These are phyloP conservation scores for Ibycter americanus DNA, from an alignment of 2,797 vertebrate genomes.

Conservation along the genomic window DNA sequence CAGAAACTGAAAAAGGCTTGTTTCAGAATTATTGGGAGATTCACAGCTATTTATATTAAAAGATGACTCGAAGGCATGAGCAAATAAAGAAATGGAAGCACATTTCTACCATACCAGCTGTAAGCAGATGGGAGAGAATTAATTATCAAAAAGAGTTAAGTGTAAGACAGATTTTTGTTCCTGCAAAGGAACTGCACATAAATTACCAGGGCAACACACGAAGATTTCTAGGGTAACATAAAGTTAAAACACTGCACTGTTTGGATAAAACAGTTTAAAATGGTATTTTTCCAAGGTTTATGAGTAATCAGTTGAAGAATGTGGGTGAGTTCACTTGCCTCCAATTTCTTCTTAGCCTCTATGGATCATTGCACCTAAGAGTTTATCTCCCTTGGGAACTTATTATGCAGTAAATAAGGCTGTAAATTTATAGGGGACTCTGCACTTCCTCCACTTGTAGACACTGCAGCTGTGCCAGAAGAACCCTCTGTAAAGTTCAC, in stretches of 20 bases:
- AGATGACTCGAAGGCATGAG: conserved; percentile 25
- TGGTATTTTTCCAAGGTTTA: conserved; percentile 1
- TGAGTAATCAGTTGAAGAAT: background rate
- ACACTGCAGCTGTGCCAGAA: background rate
- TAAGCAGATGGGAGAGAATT: conserved; percentile 50
- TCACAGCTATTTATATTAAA: conserved; percentile 12
- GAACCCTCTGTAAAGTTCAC: background rate
- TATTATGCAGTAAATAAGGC: conserved; percentile 44
- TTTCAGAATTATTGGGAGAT: background rate
- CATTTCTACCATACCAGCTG: conserved; percentile 13
- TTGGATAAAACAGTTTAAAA: conserved; percentile 16
- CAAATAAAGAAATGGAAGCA: conserved; percentile 9
- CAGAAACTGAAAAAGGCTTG: background rate
- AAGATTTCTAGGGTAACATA: conserved; percentile 4
- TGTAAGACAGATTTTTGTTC: conserved; percentile 26
- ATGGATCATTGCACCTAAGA: background rate
- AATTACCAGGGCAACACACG: background rate
- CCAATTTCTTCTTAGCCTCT: background rate
- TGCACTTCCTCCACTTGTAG: background rate
- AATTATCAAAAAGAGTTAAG: conserved; percentile 40
- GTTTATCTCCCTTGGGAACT: conserved; percentile 7
- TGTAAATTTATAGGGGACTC: conserved; percentile 18
- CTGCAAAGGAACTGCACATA: conserved; percentile 34
- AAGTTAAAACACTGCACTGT: conserved; percentile 1
- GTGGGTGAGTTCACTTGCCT: background rate